Evolutionary conservation across 1,140 invertebrate genomes (phyloP), one percentile per base, ranked within the genome.

Genomic region (Dinothrombium tinctorium): DNA sequence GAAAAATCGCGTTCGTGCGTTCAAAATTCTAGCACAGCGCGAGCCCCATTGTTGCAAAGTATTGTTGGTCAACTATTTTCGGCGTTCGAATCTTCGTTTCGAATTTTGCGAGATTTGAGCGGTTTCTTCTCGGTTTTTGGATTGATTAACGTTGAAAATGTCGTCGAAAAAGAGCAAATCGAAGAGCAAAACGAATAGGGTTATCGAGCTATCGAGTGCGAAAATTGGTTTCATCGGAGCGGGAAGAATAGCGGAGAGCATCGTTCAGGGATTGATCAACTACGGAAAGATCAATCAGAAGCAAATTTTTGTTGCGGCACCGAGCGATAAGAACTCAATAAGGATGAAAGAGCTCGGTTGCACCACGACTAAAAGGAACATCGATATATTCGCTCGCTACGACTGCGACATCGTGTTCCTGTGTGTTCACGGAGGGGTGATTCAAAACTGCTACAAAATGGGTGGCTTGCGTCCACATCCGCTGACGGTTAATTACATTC

Each of bases 141-240:
- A n/a, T n/a, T n/a, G n/a, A n/a, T n/a, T n/a, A n/a, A n/a, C n/a
- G n/a, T n/a, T n/a, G n/a, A n/a, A n/a, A n/a, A n/a, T n/a, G n/a
- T n/a, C n/a, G n/a, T n/a, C n/a, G n/a, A n/a, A n/a, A n/a, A n/a
- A n/a, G n/a, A n/a, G n/a, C n/a, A n/a, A n/a, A n/a, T n/a, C n/a
- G n/a, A n/a, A n/a, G n/a, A n/a, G n/a, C n/a, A n/a, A n/a, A n/a
- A n/a, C n/a, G n/a, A n/a, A n/a, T n/a, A n/a, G n/a, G n/a, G n/a
- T n/a, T 9, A 12, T 39, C 22, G 43, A 44, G 14, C 11, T 42
- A 2, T 12, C 20, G 5, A 17, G 25, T 7, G 45, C 41, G 1
- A 45, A 41, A 28, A 48, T 47, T 19, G 46, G 46, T 9, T 47
- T 47, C 29, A 21, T 47, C 5, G 46, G 46, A 14, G 46, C 38